These are phyloP conservation scores for Heliothis peltigera DNA, from an alignment of 2,888 invertebrate species.

Conservation along the genomic window DNA sequence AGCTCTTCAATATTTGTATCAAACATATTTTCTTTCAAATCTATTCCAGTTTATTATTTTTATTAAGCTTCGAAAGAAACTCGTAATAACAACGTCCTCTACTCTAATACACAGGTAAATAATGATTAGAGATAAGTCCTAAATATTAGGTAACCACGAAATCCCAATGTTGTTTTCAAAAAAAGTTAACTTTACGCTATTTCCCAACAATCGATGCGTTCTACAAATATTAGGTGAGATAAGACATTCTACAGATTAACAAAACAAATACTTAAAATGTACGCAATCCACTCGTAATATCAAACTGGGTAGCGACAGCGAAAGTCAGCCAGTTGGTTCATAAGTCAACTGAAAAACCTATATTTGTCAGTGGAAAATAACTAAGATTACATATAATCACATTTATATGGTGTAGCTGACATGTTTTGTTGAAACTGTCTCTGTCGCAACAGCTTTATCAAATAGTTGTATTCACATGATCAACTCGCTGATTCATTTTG, in stretches of 20 bases:
- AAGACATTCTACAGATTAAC: slow-evolving; percentile 22
- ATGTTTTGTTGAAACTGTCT: slow-evolving; percentile 33
- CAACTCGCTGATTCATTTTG: slow-evolving; percentile 39
- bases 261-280: slow-evolving; percentile 8
- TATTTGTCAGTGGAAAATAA: slow-evolving; percentile 53
- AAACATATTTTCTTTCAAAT: too few relatives aligned
- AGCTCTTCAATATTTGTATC: too few relatives aligned
- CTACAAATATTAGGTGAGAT: slow-evolving; percentile 39
- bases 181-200: slow-evolving; percentile 3
- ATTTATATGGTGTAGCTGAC: slow-evolving; percentile 13
- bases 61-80: not conserved
- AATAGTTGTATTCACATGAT: slow-evolving; percentile 20
- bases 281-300: slow-evolving; percentile 8
- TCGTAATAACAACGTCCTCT: not conserved
- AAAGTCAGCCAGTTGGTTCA: not conserved
- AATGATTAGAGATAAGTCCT: not conserved
- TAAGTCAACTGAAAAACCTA: slow-evolving; percentile 8
- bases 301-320: slow-evolving; percentile 20
- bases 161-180: not conserved
- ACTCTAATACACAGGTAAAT: not conserved
- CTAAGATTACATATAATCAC: slow-evolving; percentile 44
- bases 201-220: slow-evolving; percentile 23
- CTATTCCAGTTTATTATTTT: not conserved
- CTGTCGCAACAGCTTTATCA: slow-evolving; percentile 32
- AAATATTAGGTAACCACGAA: not conserved